These are phyloP conservation scores for Oikopleura vanhoeffeni DNA, from an alignment of 23 tunicate species.

Conservation along the genomic window DNA sequence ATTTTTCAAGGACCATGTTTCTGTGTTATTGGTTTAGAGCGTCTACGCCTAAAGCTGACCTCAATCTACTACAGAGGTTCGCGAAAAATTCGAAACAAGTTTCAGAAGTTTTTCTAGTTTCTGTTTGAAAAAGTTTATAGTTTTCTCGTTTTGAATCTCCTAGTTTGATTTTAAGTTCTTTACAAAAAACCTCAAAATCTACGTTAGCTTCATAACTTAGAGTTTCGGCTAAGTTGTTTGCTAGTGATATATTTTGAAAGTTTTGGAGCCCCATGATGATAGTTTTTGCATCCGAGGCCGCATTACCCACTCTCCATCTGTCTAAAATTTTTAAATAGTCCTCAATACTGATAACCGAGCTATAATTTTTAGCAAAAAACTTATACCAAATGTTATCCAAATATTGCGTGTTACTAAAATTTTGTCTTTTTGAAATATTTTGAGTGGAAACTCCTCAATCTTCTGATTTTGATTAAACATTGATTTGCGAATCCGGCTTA, in stretches of 20 bases:
- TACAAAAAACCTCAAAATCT: background rate
- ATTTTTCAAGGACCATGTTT: background rate
- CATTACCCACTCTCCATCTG: background rate
- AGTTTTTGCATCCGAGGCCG: background rate
- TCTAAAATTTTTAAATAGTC: background rate
- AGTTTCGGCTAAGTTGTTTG: background rate
- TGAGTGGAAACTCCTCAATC: background rate
- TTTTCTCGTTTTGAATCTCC: background rate
- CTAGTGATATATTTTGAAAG: background rate
- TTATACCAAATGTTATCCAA: background rate
- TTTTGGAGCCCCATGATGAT: background rate
- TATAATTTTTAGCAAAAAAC: background rate
- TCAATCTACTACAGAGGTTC: background rate
- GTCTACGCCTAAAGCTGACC: background rate
- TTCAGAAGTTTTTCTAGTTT: background rate
- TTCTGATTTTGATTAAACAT: background rate
- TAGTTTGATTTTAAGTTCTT: background rate
- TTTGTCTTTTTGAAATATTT: background rate
- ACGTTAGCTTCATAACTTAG: background rate
- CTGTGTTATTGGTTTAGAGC: background rate
- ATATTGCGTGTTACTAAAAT: background rate
- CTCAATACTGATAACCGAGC: background rate
- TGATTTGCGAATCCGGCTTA: background rate
- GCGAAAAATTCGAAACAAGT: background rate
- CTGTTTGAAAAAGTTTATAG: background rate